Evolutionary conservation across 2,797 vertebrate genomes (phyloP), one percentile per base, ranked within the genome.

Genomic region (Hydrolagus colliei): DNA sequence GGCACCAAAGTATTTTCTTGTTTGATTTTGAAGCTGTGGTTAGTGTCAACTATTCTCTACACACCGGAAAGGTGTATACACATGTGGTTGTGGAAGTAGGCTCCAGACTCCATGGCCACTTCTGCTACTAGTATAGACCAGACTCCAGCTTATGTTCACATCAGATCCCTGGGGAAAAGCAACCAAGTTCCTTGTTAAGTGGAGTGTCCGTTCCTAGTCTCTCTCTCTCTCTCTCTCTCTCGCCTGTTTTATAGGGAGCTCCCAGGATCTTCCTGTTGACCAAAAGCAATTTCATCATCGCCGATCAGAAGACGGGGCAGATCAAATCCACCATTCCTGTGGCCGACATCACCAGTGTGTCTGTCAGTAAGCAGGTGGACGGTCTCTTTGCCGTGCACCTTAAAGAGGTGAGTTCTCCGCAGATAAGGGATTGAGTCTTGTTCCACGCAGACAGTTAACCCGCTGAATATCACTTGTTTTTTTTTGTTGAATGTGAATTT

Each of bases 291-390:
- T 93, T 99, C 32, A 92, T 99, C 73, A 94, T 99, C 88, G 98
- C 97, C 5, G 98, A 99, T 91, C 97, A 97, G 89, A 99, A 99
- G 90, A 97, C 97, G 0, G 97, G 97, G n/a, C 96, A 97, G 87
- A 95, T 99, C 89, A 99, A 99, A 90, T 95, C 95, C 73, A 97
- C 96, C 86, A 95, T 99, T 73, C 96, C 97, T 0, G 92, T 99
- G 88, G 94, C 92, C 1, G 98, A 99, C 87, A 94, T 99, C 86
- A 94, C 92, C 78, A 98, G 97, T 62, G 95, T 99, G 73, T 98
- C 97, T 0, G 97, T 98, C 93, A 99, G 98, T 93, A 97, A 96
- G 0, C 97, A 97, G 68, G 96, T 91, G 0, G 98, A 99, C 52
- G 96, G 97, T 85, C 98, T 99, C 92, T 99, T 99, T 63, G 98